Conservation (phyloP, 2,797 vertebrate genomes). For the Ptychobarbus kaznakovi region DNA sequence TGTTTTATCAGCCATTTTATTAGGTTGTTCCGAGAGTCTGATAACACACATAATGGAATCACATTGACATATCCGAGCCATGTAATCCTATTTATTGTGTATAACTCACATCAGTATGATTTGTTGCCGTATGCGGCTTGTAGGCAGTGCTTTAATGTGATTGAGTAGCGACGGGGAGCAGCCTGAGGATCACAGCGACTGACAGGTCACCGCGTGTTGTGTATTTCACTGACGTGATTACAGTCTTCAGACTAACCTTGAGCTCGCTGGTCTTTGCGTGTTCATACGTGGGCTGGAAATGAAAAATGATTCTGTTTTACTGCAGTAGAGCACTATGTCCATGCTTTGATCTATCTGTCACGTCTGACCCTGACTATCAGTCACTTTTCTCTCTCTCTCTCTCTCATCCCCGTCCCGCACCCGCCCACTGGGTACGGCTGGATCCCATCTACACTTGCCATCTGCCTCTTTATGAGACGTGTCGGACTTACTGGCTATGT, state of each 20-base stretch:
- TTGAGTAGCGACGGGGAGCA: conserved; percentile 22
- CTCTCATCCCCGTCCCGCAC: background rate
- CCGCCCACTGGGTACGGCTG: conserved; percentile 13
- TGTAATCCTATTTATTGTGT: conserved; percentile 39
- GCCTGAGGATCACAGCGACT: conserved; percentile 11
- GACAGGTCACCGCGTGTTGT: conserved; percentile 21
- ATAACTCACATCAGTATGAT: conserved; percentile 38
- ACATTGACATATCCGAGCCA: conserved; percentile 36
- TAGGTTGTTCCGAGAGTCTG: conserved; percentile 18
- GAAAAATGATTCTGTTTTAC: conserved; percentile 58
- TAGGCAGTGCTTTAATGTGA: conserved; percentile 44
- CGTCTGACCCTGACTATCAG: conserved; percentile 33
- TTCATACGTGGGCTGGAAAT: conserved; percentile 31
- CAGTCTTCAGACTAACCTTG: conserved; percentile 67
- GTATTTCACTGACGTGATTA: conserved; percentile 30
- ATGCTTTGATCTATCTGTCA: conserved; percentile 42
- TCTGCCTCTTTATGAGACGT: conserved; percentile 22
- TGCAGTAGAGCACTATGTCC: background rate
- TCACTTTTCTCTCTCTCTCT: background rate
- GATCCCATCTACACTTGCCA: conserved; percentile 8
- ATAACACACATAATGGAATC: conserved; percentile 9
- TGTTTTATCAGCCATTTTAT: conserved; percentile 39
- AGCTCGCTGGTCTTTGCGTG: conserved; percentile 38
- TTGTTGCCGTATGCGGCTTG: conserved; percentile 26
- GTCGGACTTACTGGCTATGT: background rate